Evolutionary conservation across 2,113 vertebrate species (phyloP), one percentile per base, ranked within the genome.

Genomic region (Marmota flaviventris): DNA sequence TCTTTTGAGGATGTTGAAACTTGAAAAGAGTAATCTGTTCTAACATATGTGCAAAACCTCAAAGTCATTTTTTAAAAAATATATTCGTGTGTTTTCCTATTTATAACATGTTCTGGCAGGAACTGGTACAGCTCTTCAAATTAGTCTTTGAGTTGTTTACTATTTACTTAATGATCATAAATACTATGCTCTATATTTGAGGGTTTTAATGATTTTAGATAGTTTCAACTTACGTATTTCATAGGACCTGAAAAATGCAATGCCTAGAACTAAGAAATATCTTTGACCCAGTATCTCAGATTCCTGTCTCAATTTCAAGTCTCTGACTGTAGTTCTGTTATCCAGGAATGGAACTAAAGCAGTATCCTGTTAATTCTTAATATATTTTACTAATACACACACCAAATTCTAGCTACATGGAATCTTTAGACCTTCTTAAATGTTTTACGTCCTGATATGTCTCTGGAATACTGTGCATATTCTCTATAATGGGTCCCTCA

Each of bases 1-100:
- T 85, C 20, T 58, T 96, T 51, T 82, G 45, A 89, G 27, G 17
- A 48, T 63, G 10, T 4, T 67, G 3, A 92, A 69, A 93, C 27
- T 27, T 81, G 18, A 88, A 95, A 88, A 94, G 25, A 92, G 67
- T 73, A 96, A 16, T 91, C 87, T 77, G 73, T 73, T 85, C 45
- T 77, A 82, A 89, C 18, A 1, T 56, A 92, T 87, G 8, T 75
- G 37, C 39, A 85, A 65, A 87, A 34, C 29, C 87, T 67, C 53
- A 96, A 56, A 81, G 16, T 76, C 37, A 76, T 73, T 65, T 72
- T 61, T 61, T 10, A 27, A 91, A 96, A 92, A 51, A 12, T 69
- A 20, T 83, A 16, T 22, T 84, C 4, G 10, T 70, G 48, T 87
- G 45, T 76, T 92, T 85, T 53, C 48, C 18, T 89, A 58, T 63